Conservation (phyloP, 2,797 vertebrate species). For the Gadopsis marmoratus region DNA sequence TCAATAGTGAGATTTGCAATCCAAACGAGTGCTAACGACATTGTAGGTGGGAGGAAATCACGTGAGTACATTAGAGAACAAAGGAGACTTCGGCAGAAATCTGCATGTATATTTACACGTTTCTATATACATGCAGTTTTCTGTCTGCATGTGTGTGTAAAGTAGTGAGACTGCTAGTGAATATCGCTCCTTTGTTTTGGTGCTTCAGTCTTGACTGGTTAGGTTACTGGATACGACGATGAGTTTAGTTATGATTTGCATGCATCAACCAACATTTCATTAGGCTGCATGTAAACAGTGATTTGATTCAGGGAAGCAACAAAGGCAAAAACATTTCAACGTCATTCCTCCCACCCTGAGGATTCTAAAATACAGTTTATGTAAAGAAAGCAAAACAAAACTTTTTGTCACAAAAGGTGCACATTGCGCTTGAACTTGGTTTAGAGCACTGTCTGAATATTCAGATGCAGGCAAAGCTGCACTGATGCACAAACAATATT, state of each 20-base stretch:
- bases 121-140: not conserved
- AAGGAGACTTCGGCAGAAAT: not conserved
- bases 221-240: constrained; percentile 43
- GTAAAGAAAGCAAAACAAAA: constrained; percentile 47
- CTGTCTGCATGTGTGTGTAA: not conserved
- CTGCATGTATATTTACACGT: not conserved
- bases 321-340: constrained; percentile 10
- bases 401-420: constrained; percentile 25
- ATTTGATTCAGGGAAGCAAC: constrained; percentile 10
- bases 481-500: constrained; percentile 21
- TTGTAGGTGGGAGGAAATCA: constrained; percentile 44
- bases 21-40: constrained; percentile 33
- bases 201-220: constrained; percentile 8
- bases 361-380: constrained; percentile 56
- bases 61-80: not conserved
- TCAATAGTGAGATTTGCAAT: constrained; percentile 54
- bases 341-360: constrained; percentile 54
- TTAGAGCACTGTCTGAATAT: constrained; percentile 15
- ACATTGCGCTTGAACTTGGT: constrained; percentile 30
- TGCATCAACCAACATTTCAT: constrained; percentile 17
- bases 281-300: constrained; percentile 44
- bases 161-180: constrained; percentile 5
- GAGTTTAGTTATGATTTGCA: constrained; percentile 2
- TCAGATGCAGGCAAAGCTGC: constrained; percentile 32
- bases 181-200: constrained; percentile 16